Evolutionary conservation across 1,140 invertebrate species (phyloP).

Genomic region (Arctopsyche grandis): DNA sequence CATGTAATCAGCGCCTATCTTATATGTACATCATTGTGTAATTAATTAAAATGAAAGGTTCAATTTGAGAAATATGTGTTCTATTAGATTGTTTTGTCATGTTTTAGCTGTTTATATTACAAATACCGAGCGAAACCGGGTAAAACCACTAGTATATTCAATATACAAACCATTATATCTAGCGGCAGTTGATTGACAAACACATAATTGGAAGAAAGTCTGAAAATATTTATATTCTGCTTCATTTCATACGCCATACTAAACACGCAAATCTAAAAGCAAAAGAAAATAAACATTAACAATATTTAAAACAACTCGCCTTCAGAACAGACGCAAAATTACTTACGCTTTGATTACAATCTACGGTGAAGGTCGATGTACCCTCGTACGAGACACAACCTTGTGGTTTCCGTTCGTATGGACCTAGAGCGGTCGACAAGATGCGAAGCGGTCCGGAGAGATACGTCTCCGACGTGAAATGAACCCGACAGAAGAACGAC

Average conservation of each 20-base stretch:
- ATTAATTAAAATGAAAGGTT: too few species aligned
- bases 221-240: conserved; percentile 47
- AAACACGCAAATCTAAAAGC: conserved; percentile 40
- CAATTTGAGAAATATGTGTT: too few species aligned
- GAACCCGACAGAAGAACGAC: background rate
- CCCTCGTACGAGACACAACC: conserved; percentile 17
- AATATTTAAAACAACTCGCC: conserved; percentile 7
- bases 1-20: too few species aligned
- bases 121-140: too few species aligned
- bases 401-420: conserved; percentile 28
- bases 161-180: conserved; percentile 49
- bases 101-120: too few species aligned
- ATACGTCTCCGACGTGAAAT: background rate
- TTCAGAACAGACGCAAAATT: background rate
- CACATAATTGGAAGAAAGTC: conserved; percentile 44
- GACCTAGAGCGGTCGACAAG: background rate
- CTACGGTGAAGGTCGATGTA: conserved; percentile 12
- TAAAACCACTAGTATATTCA: too few species aligned
- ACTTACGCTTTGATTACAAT: conserved; percentile 31
- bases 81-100: too few species aligned
- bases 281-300: conserved; percentile 17
- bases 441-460: conserved; percentile 22
- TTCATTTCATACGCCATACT: conserved; percentile 46
- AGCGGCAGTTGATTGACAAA: conserved; percentile 40
- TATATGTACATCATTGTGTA: too few species aligned